Conservation (phyloP, 1,140 invertebrate genomes). For the Olivierus martensii region DNA sequence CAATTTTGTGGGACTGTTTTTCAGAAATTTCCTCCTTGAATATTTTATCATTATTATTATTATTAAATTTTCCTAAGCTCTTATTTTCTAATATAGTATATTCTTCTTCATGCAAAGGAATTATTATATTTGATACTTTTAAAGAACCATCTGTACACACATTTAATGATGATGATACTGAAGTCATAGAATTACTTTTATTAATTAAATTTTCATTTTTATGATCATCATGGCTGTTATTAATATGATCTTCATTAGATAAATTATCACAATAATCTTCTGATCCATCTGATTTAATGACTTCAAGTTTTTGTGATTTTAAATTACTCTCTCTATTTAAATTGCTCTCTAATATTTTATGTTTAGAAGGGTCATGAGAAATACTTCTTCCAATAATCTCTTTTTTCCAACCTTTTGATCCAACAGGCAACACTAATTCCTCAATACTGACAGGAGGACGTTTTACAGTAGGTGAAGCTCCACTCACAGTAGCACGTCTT, state of each 20-base stretch:
- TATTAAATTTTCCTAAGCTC: neutral
- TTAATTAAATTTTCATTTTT: no score
- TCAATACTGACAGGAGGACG: conserved; percentile 48
- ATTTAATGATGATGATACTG: no score
- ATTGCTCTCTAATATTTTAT: neutral
- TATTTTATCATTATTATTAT: neutral
- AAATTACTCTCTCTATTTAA: neutral
- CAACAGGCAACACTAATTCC: conserved; percentile 26
- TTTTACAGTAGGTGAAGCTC: conserved; percentile 56
- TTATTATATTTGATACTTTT: neutral
- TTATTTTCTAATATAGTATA: conserved; percentile 12
- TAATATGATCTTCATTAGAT: no score
- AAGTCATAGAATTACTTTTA: no score
- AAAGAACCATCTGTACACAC: no score
- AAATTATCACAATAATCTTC: neutral
- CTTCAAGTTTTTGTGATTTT: neutral
- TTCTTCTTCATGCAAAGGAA: conserved; percentile 8
- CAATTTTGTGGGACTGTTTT: neutral
- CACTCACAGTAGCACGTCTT: conserved; percentile 72
- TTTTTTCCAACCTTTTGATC: conserved; percentile 2
- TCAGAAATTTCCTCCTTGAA: neutral
- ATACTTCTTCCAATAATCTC: conserved; percentile 11
- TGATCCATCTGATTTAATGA: neutral
- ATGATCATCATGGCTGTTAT: no score
- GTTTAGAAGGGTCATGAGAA: conserved; percentile 12